phyloP scores from a whole-genome alignment of 1,140 invertebrate species.

The Calycopis cecrops region DNA sequence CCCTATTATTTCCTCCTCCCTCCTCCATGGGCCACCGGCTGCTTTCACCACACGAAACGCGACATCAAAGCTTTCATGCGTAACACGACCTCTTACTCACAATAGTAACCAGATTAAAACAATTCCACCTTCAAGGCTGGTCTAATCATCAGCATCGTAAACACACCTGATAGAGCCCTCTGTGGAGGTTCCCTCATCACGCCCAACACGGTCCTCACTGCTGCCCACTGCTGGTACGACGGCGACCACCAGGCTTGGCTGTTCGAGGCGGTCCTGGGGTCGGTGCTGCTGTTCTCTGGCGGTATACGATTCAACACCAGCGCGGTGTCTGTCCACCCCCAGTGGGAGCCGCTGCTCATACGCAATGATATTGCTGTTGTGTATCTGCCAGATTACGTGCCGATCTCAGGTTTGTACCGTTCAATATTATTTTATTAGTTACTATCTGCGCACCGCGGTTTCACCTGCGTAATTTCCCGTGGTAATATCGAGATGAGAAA shows the following conservation, averaged over 20 bases:
- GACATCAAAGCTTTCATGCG: no score
- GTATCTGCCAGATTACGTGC: constrained; percentile 34
- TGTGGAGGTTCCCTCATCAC: constrained; percentile 37
- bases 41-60: no score
- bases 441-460: no score
- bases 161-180: constrained; percentile 23
- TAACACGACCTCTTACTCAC: no score
- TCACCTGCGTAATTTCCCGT: no score
- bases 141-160: constrained; percentile 28
- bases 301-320: constrained; percentile 29
- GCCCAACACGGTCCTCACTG: constrained; percentile 32
- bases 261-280: constrained; percentile 36
- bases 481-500: no score
- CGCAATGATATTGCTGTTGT: constrained; percentile 39
- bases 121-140: constrained; percentile 43
- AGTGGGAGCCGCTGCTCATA: constrained; percentile 24
- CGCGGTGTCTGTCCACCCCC: constrained; percentile 27
- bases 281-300: constrained; percentile 29
- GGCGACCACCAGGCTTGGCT: constrained; percentile 29
- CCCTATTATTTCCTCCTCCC: no score
- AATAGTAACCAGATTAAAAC: no score
- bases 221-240: constrained; percentile 45
- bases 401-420: constrained; percentile 42
- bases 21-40: no score
- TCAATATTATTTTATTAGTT: no score